Percentiles rank a stretch among this genome's conserved stretches.
These are phyloP conservation scores for Amiota minor DNA, from an alignment of 2,888 invertebrate genomes.

Conservation along the genomic window DNA sequence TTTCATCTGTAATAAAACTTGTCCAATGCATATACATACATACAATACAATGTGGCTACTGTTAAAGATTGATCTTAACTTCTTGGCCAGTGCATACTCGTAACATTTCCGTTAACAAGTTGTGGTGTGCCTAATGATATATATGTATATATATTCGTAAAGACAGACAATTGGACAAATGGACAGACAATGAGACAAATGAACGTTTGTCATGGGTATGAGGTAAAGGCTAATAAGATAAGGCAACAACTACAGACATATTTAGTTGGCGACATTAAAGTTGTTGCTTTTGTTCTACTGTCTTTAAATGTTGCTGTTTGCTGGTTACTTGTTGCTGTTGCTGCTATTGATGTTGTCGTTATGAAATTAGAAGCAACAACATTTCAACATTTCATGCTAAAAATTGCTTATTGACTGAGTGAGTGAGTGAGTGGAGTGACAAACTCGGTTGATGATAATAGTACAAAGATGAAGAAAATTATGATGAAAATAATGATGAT, in stretches of 20 bases:
- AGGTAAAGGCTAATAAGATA: slow-evolving; percentile 17
- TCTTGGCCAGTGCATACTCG: slow-evolving; percentile 19
- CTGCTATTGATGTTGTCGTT: not conserved
- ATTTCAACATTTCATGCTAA: slow-evolving; percentile 18
- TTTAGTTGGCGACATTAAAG: slow-evolving; percentile 7
- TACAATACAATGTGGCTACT: not conserved
- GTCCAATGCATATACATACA: not conserved
- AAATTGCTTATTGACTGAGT: slow-evolving; percentile 21
- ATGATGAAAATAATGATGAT: not conserved
- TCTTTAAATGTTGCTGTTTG: not conserved
- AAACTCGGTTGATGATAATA: slow-evolving; percentile 14
- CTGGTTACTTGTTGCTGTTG: not conserved
- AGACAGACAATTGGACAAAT: too few species aligned
- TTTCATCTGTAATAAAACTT: not conserved
- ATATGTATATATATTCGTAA: not conserved
- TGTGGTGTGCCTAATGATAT: slow-evolving; percentile 15
- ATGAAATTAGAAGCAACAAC: slow-evolving; percentile 25
- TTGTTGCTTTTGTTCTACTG: not conserved
- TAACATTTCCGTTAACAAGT: slow-evolving; percentile 28
- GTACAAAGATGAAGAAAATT: not conserved
- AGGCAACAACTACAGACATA: slow-evolving; percentile 21
- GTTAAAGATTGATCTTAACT: slow-evolving; percentile 17
- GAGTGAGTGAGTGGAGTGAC: not conserved
- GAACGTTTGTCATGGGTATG: slow-evolving; percentile 9
- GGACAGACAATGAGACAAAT: not conserved